Evolutionary conservation across 2,113 vertebrate species (phyloP).

Genomic region (Piaya cayana): DNA sequence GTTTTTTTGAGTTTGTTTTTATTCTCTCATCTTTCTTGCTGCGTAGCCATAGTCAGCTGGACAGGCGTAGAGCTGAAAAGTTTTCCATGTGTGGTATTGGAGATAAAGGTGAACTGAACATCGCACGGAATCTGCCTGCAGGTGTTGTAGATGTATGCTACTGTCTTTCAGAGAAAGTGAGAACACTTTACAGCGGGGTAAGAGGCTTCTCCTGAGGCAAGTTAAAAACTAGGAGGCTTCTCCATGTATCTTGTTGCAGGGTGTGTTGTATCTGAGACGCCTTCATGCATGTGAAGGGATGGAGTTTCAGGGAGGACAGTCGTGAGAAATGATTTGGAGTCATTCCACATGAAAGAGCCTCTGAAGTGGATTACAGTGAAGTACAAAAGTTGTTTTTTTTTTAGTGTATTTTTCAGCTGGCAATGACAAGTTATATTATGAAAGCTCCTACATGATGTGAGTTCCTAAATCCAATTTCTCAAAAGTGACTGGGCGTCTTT

Average conservation of each 20-base stretch:
- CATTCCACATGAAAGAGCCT: neutral
- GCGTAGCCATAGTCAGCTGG: neutral
- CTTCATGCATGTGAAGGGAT: neutral
- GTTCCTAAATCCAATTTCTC: conserved; percentile 4
- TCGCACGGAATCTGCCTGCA: neutral
- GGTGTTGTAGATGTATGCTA: neutral
- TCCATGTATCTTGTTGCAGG: neutral
- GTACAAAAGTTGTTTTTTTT: conserved; percentile 54
- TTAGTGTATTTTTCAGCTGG: neutral
- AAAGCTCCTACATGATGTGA: neutral
- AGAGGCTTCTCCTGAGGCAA: neutral
- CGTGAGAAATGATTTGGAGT: neutral
- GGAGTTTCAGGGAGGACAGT: neutral
- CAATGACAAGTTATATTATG: conserved; percentile 2
- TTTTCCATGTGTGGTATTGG: neutral
- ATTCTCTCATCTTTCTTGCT: neutral
- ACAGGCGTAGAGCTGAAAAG: neutral
- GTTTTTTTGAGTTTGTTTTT: neutral
- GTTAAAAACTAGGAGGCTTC: neutral
- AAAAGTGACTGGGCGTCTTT: neutral
- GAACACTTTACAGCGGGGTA: neutral
- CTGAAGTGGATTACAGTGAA: conserved; percentile 27
- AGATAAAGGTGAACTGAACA: neutral
- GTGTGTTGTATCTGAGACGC: neutral
- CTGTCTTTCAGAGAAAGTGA: neutral